A percentile compares a stretch with the other conserved stretches of the same genome.
phyloP scores from a whole-genome alignment of 2,797 vertebrate species.

The Cryptoprocta ferox region DNA sequence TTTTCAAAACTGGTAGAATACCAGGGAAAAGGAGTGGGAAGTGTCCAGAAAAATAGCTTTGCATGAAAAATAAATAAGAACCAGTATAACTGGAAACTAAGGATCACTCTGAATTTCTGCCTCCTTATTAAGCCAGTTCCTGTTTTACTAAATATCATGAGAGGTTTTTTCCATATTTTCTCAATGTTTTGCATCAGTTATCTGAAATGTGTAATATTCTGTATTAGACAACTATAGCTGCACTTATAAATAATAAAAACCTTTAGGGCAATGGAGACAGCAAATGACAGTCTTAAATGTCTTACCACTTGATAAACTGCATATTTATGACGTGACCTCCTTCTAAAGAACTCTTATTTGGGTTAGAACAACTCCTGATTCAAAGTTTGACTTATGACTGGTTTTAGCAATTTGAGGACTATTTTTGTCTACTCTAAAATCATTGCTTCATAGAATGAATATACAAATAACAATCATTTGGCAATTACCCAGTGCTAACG shows the following conservation, averaged over 20 bases:
- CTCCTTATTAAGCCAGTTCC: slow-evolving; percentile 23
- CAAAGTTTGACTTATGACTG: background rate
- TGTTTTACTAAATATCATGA: slow-evolving; percentile 2
- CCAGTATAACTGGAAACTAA: background rate
- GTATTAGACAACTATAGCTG: background rate
- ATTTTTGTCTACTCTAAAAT: background rate
- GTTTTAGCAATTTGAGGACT: background rate
- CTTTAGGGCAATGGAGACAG: background rate
- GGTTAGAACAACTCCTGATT: background rate
- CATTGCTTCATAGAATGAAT: background rate
- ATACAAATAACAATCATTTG: background rate
- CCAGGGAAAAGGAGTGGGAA: background rate
- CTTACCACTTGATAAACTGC: background rate
- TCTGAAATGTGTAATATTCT: background rate
- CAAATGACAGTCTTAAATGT: background rate
- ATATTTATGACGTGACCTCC: background rate
- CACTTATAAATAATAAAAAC: slow-evolving; percentile 14
- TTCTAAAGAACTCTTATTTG: background rate
- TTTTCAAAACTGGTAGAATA: slow-evolving; percentile 9
- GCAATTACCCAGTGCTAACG: background rate
- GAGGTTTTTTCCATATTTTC: background rate
- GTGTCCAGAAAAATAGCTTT: slow-evolving; percentile 33
- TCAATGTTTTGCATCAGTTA: background rate
- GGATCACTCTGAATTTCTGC: background rate
- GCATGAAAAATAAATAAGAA: background rate